Evolutionary conservation across 2,888 invertebrate genomes (phyloP).

Genomic region (Protodeltote pygarga): DNA sequence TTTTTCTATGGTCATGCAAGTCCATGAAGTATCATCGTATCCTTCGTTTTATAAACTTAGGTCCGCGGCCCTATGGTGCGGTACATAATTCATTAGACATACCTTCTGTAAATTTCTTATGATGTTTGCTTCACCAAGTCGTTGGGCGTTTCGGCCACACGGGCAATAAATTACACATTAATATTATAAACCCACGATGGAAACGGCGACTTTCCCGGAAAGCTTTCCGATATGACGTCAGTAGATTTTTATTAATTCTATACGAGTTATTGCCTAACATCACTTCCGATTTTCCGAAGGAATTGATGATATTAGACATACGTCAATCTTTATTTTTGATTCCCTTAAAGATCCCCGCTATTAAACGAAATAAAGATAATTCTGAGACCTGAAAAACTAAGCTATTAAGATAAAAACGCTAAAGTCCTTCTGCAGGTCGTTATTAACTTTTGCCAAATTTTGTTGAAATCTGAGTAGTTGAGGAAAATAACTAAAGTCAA

Average conservation of each 20-base stretch:
- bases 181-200: constrained; percentile 27
- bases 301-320: too few relatives aligned
- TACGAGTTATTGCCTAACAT: constrained; percentile 17
- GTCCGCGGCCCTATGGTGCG: constrained; percentile 5
- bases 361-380: too few relatives aligned
- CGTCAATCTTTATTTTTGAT: too few relatives aligned
- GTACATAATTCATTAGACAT: constrained; percentile 38
- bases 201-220: constrained; percentile 21
- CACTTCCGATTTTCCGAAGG: not conserved
- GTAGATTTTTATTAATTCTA: constrained; percentile 32
- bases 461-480: too few relatives aligned
- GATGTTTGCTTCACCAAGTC: constrained; percentile 52
- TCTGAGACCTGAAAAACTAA: too few relatives aligned
- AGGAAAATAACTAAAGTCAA: too few relatives aligned
- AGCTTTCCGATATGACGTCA: constrained; percentile 14
- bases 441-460: too few relatives aligned
- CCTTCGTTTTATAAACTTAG: constrained; percentile 8
- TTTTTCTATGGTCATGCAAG: not conserved
- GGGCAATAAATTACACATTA: constrained; percentile 27
- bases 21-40: not conserved
- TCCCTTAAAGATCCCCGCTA: too few relatives aligned
- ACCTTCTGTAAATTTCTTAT: constrained; percentile 60
- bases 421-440: too few relatives aligned
- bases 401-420: too few relatives aligned
- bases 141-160: constrained; percentile 35